Base-by-base conservation (phyloP, 2,797 vertebrate species). In the Hippopotamyrus pictus region DNA sequence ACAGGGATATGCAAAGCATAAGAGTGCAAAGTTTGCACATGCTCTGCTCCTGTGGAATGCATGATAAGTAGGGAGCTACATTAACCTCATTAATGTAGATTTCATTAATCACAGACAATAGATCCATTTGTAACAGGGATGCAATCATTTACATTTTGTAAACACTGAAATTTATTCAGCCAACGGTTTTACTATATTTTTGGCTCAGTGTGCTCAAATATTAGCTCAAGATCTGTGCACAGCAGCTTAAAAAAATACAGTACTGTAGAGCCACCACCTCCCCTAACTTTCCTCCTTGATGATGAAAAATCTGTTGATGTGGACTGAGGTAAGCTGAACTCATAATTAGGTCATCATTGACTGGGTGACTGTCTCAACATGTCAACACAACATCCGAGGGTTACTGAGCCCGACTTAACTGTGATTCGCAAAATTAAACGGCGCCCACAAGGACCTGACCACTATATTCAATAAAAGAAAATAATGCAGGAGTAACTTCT, bases 181-280 rank as follows among this genome's bases (percentile, higher is more conserved):
- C 7, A 62, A 89, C 5, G 37, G 9, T 53, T 37, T 54, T 33
- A 86, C 50, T 37, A 53, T 86, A 33, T 86, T 86, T 59, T 86
- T 54, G 50, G 85, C 50, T 86, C 48, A 53, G 50, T 54, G 84
- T 53, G 25, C 84, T 50, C 51, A 86, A 84, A 89, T 44, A 57
- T 14, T 85, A 65, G 59, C 8, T 44, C 1, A 51, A 88, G 6
- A 83, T 22, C 37, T 82, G 73, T 59, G 73, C 50, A 59, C 73
- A 57, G 41, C 5, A 29, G 41, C 50, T 57, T 19, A 86, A 59
- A 46, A n/a, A 82, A 44, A 44, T 22, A 44, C 76, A 37, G 85
- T 29, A 54, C 85, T 17, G 51, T 41, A 3, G 17, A 79, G 73
- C 5, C 6, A 37, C 29, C 85, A 19, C 44, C 46, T 46, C 19